Evolutionary conservation across 2,888 invertebrate species (phyloP), one percentile per base, ranked within the genome.

Genomic region (Xestoiulus laeticollis): DNA sequence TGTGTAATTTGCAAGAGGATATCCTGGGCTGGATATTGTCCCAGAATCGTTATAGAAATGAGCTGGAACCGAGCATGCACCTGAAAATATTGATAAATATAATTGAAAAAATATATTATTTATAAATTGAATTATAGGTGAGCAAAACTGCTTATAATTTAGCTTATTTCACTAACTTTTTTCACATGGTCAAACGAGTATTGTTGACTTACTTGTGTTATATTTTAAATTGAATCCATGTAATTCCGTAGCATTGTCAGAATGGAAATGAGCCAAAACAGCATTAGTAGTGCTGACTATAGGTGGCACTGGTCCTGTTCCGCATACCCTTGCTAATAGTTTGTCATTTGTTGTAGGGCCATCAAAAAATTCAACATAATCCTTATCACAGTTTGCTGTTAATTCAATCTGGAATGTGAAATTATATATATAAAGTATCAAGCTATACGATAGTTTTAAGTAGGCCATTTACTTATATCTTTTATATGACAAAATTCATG

Each of bases 21-120:
- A 59, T 19, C 59, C 59, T n/a, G 59, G 59, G 59, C 59, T 59
- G 59, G 59, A 59, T 59, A 59, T 59, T 59, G 59, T 59, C n/a
- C 59, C 59, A n/a, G 2, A 59, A 19, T 59, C n/a, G 14, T n/a
- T 19, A 59, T 19, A 1, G 59, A 59, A 6, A n/a, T 59, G 5
- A 4, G 19, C 19, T n/a, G 59, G 59, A 59, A n/a, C n/a, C 2
- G 59, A 19, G n/a, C 59, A 59, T 19, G 59, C 59, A 19, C n/a
- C 59, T 59, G 38, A 8, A 38, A 38, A 38, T 38, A 38, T 38
- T 38, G 6, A 38, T 38, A 38, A 38, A 38, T 38, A 8, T 38
- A 8, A 38, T 38, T 38, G 38, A 38, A 5, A 38, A 8, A 38
- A 38, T 8, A 8, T 8, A 38, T 8, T 5, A 38, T n/a, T n/a